These are phyloP conservation scores for Xenopus laevis DNA, from an alignment of 2,113 vertebrate genomes.

Conservation along the genomic window DNA sequence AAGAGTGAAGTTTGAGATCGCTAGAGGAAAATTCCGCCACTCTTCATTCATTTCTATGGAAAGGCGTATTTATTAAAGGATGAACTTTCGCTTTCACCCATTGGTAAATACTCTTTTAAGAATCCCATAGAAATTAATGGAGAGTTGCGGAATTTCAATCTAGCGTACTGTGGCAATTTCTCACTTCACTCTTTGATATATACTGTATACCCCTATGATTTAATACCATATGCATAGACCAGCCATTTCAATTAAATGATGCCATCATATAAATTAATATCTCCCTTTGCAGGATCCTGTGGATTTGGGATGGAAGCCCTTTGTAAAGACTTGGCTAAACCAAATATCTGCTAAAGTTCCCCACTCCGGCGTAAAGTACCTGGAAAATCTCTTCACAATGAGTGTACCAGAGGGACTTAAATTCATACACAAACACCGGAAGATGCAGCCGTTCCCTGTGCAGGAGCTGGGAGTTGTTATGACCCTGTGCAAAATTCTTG, in stretches of 20 bases:
- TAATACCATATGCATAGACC: background rate
- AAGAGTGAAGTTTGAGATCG: too few species aligned
- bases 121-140: too few species aligned
- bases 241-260: background rate
- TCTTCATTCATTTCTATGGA: too few species aligned
- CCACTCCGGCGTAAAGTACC: constrained; percentile 39
- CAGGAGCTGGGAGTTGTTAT: constrained; percentile 47
- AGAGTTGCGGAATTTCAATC: too few species aligned
- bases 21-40: too few species aligned
- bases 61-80: too few species aligned
- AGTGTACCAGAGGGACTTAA: constrained; percentile 46
- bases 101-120: too few species aligned
- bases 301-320: constrained; percentile 55
- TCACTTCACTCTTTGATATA: too few species aligned
- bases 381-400: constrained; percentile 49
- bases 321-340: constrained; percentile 52
- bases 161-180: too few species aligned
- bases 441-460: constrained; percentile 48
- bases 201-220: too few species aligned
- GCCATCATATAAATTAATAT: background rate
- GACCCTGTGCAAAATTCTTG: constrained; percentile 61
- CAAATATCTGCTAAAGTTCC: constrained; percentile 47
- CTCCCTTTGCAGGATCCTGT: constrained; percentile 48
- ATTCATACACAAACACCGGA: constrained; percentile 50
- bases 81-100: too few species aligned